Conservation (phyloP, 2,797 vertebrate species). For the Gallinago nigripennis region DNA sequence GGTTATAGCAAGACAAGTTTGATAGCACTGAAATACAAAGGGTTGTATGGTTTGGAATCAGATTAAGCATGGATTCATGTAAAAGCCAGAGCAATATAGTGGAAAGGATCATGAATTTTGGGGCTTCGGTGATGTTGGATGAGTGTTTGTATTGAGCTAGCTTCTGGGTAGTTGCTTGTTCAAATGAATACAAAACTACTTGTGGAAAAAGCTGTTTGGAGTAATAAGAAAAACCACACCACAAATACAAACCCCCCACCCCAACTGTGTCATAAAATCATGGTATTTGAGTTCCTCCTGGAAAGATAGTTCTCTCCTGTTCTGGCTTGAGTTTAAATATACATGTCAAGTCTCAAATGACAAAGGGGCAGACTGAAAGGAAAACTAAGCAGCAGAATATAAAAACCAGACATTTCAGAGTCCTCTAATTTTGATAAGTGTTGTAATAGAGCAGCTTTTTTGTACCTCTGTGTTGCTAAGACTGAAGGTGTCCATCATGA, state of each 20-base stretch:
- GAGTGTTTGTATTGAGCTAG: neutral
- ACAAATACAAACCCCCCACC: neutral
- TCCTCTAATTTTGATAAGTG: neutral
- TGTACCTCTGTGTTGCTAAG: neutral
- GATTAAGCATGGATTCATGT: neutral
- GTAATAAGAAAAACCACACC: no score
- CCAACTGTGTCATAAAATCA: neutral
- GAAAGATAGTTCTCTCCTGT: neutral
- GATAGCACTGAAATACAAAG: neutral
- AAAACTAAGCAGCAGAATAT: neutral
- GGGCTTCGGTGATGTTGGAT: neutral
- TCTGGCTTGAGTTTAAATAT: neutral
- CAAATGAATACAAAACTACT: neutral
- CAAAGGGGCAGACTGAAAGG: neutral
- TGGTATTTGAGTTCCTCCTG: neutral
- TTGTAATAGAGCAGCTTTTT: neutral
- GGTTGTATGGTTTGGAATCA: neutral
- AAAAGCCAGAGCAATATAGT: neutral
- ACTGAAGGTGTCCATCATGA: neutral
- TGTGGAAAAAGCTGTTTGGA: neutral
- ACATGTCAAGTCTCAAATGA: neutral
- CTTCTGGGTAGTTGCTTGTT: neutral
- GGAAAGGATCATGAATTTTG: neutral
- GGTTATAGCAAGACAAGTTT: neutral
- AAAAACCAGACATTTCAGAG: neutral